Evolutionary conservation across 2,113 vertebrate genomes (phyloP).

Genomic region (Willisornis vidua): DNA sequence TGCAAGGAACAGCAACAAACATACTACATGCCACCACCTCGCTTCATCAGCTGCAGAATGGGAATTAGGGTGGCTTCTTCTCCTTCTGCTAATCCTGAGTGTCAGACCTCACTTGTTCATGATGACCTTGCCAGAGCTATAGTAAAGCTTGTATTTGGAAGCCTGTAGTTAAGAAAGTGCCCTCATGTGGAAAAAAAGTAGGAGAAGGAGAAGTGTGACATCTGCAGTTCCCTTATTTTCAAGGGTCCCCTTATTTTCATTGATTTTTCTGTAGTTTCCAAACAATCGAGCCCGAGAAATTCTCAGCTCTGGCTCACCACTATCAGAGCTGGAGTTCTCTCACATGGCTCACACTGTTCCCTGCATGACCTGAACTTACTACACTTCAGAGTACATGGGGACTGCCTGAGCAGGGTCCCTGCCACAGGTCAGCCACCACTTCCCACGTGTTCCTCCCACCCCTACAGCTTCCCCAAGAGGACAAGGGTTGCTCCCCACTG

Average conservation of each 20-base stretch:
- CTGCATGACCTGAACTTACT: neutral
- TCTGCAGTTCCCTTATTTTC: neutral
- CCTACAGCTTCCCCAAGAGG: neutral
- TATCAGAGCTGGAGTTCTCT: neutral
- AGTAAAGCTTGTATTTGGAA: neutral
- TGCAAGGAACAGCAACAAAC: neutral
- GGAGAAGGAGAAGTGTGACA: neutral
- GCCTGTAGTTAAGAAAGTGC: neutral
- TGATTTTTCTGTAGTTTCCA: neutral
- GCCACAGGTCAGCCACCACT: accelerated
- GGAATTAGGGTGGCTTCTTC: neutral
- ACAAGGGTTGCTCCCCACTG: neutral
- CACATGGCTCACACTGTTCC: neutral
- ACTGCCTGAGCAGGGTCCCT: neutral
- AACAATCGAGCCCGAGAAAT: neutral
- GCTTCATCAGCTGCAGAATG: neutral
- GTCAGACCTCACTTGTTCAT: neutral
- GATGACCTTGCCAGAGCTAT: neutral
- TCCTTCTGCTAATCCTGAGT: neutral
- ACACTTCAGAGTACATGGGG: neutral
- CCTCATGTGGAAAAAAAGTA: neutral
- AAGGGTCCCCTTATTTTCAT: neutral
- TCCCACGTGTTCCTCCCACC: neutral
- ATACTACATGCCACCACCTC: neutral
- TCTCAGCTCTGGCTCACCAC: neutral